Evolutionary conservation across 2,888 invertebrate species (phyloP), one percentile per base, ranked within the genome.

Genomic region (Coremacera marginata): DNA sequence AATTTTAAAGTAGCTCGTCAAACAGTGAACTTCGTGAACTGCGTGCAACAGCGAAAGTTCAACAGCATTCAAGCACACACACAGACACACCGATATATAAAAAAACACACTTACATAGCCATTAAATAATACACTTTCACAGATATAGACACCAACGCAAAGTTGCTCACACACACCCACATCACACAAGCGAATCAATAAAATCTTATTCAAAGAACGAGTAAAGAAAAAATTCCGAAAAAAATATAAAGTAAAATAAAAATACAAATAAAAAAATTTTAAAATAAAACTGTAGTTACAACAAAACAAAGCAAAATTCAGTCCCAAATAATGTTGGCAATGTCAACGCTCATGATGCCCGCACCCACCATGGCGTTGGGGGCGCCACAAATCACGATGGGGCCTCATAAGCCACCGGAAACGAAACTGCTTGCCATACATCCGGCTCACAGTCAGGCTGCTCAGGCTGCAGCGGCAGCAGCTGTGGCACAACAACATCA

Each of bases 281-380:
- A 31, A 44, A 71, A 52, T 75, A 76, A 68, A 80, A 78, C 77
- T 25, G 8, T 2, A 62, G 7, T 49, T 19, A 52, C 5, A 34
- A 14, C 19, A 71, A 14, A 60, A 62, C 57, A 70, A 65, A 31
- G 79, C 85, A 86, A 85, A 84, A 88, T 87, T 83, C 83, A 86
- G 80, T 82, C 84, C 79, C 85, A 84, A 86, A 89, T 87, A 81
- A 90, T 90, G 89, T 86, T 89, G 88, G 87, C 89, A 79, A 89
- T 90, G 89, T 89, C 89, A 85, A 89, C 90, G 83, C 84, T 90
- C 82, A 90, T 90, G 89, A 90, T 90, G 90, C 90, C 89, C 81
- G 89, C 89, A 79, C 89, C 89, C 81, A 89, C 89, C 80, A 89
- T 90, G 86, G 87, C 89, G 79, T 85, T 89, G 85, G 89, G 89